phyloP scores from a whole-genome alignment of 2,888 invertebrate species.

The Leucophenga montana region DNA sequence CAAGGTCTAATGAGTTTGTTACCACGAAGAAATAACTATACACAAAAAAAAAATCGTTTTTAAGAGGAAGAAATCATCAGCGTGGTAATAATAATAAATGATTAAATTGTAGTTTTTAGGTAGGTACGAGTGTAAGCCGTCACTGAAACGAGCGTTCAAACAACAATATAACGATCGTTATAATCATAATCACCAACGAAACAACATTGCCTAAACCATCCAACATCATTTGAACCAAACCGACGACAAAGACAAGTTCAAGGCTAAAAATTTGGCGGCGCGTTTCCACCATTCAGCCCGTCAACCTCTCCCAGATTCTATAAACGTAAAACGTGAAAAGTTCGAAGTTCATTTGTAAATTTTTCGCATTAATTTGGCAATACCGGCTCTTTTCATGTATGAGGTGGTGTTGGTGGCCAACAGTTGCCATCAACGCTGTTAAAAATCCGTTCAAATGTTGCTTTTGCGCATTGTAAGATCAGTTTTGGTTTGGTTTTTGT shows the following conservation, averaged over 20 bases:
- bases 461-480: background rate
- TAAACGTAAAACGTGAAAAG: background rate
- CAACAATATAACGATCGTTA: background rate
- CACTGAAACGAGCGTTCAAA: no score
- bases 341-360: background rate
- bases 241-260: conserved; percentile 49
- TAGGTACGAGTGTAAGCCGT: no score
- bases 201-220: background rate
- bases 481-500: conserved; percentile 38
- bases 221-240: no score
- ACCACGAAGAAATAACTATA: conserved; percentile 36
- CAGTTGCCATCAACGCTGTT: background rate
- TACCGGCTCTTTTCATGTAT: no score
- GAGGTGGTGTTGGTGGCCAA: no score
- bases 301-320: no score
- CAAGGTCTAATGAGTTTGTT: conserved; percentile 68
- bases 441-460: conserved; percentile 10
- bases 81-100: conserved; percentile 56
- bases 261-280: conserved; percentile 38
- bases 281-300: no score
- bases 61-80: conserved; percentile 38
- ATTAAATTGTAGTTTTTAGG: conserved; percentile 50
- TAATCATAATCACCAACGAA: background rate
- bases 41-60: conserved; percentile 42
- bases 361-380: background rate